These are phyloP conservation scores for Zaprionus ornatus DNA, from an alignment of 1,140 invertebrate genomes.

Conservation along the genomic window DNA sequence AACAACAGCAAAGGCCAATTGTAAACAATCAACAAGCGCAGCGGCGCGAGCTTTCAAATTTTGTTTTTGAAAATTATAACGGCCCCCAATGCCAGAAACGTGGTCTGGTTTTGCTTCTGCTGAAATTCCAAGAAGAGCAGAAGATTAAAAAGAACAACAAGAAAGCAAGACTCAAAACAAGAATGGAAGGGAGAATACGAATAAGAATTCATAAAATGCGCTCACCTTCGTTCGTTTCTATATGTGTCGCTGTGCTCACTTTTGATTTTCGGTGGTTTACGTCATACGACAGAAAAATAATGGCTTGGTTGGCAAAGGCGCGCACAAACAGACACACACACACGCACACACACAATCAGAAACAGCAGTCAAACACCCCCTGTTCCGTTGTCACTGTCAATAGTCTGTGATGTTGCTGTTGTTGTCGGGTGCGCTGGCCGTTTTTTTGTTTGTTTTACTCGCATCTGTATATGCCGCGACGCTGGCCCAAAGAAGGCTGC, in stretches of 20 bases:
- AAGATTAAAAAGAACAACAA: slow-evolving; percentile 26
- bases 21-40: slow-evolving; percentile 61
- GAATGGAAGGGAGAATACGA: slow-evolving; percentile 54
- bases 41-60: slow-evolving; percentile 34
- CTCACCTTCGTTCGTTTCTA: slow-evolving; percentile 65
- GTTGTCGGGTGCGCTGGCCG: slow-evolving; percentile 33
- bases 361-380: slow-evolving; percentile 53
- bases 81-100: slow-evolving; percentile 35
- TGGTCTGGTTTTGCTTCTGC: slow-evolving; percentile 10
- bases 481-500: slow-evolving; percentile 43
- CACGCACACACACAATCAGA: slow-evolving; percentile 47
- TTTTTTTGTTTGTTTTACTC: slow-evolving; percentile 52
- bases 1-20: slow-evolving; percentile 42
- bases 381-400: slow-evolving; percentile 25
- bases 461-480: slow-evolving; percentile 33
- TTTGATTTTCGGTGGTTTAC: slow-evolving; percentile 81
- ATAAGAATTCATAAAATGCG: slow-evolving; percentile 44
- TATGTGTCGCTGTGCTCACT: slow-evolving; percentile 72
- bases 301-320: slow-evolving; percentile 67
- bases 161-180: slow-evolving; percentile 43
- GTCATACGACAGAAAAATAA: slow-evolving; percentile 80
- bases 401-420: slow-evolving; percentile 10
- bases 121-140: slow-evolving; percentile 43
- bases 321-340: slow-evolving; percentile 35
- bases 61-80: slow-evolving; percentile 21